These are phyloP conservation scores for Calliopum simillimum DNA, from an alignment of 2,888 invertebrate genomes.

Conservation along the genomic window DNA sequence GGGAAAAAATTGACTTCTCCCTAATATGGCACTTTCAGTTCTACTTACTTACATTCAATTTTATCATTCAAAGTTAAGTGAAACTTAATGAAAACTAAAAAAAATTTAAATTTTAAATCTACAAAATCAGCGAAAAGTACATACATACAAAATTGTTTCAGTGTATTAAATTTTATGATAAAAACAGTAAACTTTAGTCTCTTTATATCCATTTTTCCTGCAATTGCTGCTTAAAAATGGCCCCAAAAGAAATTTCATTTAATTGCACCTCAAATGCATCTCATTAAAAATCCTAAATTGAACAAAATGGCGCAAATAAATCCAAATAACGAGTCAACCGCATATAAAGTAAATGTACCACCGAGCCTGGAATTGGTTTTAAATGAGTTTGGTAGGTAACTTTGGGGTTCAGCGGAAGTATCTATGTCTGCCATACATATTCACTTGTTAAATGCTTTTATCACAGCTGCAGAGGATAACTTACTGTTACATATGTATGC, in stretches of 20 bases:
- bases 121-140: too few relatives aligned
- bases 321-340: conserved; percentile 20
- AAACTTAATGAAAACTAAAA: too few relatives aligned
- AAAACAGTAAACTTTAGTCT: too few relatives aligned
- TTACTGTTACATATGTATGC: neutral
- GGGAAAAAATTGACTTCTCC: neutral
- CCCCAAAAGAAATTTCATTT: neutral
- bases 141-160: neutral
- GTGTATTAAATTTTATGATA: neutral
- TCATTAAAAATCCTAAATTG: conserved; percentile 18
- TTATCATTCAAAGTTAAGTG: too few relatives aligned
- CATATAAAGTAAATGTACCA: neutral
- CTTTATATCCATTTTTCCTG: too few relatives aligned
- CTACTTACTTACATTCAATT: too few relatives aligned
- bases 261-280: conserved; percentile 7
- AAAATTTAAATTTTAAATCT: too few relatives aligned
- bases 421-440: too few relatives aligned
- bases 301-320: conserved; percentile 21
- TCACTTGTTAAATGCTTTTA: neutral
- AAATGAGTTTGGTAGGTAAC: too few relatives aligned
- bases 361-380: neutral
- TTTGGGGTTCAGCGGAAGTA: too few relatives aligned
- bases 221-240: neutral
- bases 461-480: conserved; percentile 21
- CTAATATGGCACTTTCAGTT: neutral